Conservation (phyloP, 2,888 invertebrate species). For the Synanthedon tipuliformis region DNA sequence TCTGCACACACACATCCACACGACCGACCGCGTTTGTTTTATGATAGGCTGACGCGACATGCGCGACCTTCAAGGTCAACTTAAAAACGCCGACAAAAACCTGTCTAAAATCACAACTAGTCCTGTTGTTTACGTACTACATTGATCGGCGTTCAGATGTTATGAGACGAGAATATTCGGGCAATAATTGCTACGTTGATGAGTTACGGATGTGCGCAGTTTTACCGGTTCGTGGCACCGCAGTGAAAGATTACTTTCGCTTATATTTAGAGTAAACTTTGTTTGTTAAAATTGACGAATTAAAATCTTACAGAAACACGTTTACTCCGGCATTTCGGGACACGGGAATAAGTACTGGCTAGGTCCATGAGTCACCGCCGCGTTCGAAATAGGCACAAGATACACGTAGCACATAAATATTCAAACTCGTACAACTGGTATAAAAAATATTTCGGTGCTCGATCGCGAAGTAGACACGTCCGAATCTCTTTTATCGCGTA, state of each 20-base stretch:
- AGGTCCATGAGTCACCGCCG: constrained; percentile 29
- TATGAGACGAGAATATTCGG: too few relatives aligned
- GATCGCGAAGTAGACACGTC: constrained; percentile 21
- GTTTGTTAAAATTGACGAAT: too few relatives aligned
- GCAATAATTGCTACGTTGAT: too few relatives aligned
- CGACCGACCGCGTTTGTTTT: constrained; percentile 33
- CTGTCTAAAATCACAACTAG: too few relatives aligned
- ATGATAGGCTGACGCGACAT: constrained; percentile 35
- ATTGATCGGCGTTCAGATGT: too few relatives aligned
- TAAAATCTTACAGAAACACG: neutral
- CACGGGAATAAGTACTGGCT: constrained; percentile 22
- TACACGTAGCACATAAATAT: constrained; percentile 21
- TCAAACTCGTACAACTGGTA: constrained; percentile 16
- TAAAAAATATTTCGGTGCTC: constrained; percentile 12
- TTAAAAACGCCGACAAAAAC: constrained; percentile 14
- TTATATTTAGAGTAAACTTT: too few relatives aligned
- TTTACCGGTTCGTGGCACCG: too few relatives aligned
- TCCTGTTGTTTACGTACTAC: too few relatives aligned
- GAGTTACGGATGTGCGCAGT: too few relatives aligned
- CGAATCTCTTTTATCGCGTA: constrained; percentile 23
- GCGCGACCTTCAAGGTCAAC: constrained; percentile 24
- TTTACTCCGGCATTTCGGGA: constrained; percentile 14
- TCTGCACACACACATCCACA: constrained; percentile 30
- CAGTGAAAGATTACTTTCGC: too few relatives aligned
- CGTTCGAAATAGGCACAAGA: constrained; percentile 26